phyloP scores from a whole-genome alignment of 2,113 vertebrate genomes.

The Psettodes erumei region DNA sequence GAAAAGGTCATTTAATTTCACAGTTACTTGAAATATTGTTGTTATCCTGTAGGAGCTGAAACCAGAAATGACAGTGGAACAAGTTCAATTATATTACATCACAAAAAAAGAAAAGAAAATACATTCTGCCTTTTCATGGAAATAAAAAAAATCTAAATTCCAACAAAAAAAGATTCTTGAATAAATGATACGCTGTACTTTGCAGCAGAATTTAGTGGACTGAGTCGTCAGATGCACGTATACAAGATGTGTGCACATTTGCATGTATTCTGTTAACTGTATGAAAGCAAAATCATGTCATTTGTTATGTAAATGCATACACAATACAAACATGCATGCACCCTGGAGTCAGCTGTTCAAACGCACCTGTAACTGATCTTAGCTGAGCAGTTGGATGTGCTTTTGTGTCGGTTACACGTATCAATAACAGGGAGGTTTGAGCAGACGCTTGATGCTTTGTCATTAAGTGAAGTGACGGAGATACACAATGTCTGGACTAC shows the following conservation, averaged over 20 bases:
- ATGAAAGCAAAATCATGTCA: background rate
- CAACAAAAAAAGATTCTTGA: background rate
- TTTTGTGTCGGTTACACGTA: background rate
- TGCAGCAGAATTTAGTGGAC: too few species aligned
- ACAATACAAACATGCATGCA: background rate
- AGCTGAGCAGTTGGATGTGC: background rate
- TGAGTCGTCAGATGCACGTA: background rate
- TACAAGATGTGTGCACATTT: background rate
- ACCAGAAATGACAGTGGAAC: background rate
- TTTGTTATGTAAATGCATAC: background rate
- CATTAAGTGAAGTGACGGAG: too few species aligned
- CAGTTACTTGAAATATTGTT: conserved; percentile 10
- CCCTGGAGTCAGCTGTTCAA: background rate
- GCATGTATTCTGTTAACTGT: background rate
- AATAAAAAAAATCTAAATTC: background rate
- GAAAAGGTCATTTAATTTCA: conserved; percentile 28
- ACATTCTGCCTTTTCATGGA: background rate
- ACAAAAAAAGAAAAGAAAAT: background rate
- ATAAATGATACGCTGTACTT: background rate
- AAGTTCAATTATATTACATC: background rate
- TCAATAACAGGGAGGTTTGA: conserved; percentile 2
- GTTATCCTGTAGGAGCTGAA: background rate
- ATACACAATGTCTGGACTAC: too few species aligned
- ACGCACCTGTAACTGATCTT: background rate
- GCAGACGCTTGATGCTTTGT: background rate